Base-by-base conservation (phyloP, 2,888 invertebrate genomes). In the Aphelenchoides bicaudatus region DNA sequence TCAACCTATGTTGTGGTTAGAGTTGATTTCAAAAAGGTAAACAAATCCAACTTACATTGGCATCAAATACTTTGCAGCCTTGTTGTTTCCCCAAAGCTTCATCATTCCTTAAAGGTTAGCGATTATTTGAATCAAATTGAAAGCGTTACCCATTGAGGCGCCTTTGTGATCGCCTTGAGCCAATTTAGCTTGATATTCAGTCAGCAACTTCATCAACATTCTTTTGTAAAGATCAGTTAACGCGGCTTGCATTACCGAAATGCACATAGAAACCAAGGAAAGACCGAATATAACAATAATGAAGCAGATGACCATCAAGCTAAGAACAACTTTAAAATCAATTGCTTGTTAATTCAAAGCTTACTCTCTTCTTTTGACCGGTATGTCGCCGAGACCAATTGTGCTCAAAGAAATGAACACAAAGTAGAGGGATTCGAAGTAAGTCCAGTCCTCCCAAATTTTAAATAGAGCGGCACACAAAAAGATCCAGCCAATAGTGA, bases 381-480 rank as follows among this genome's bases (percentile, higher is more conserved):
- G 63, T 21, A 76, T 65, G 61, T 76, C 76, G 27, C n/a, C n/a
- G n/a, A n/a, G n/a, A n/a, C n/a, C n/a, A 49, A 58, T 55, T 43
- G 56, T 19, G 8, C 19, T 31, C 25, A 59, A 61, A 28, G 27
- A 59, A 58, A 82, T 80, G 65, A 82, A 82, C 63, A 83, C 80
- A 68, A 82, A 83, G 68, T 83, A 82, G 62, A 81, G 76, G 4
- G 80, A 79, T 49, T 80, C 79, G 13, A 79, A 69, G 63, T 80
- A 81, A 19, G 68, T 75, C 82, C 82, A 83, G 25, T 87, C 86
- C 80, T 94, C 93, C 90, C 91, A 93, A 76, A 87, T 83, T 2
- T 88, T 86, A 81, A 96, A 96, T 50, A 96, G 84, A 78, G 88
- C 84, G 1, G 92, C 92, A 27, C 94, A 94, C 61, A 90, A 89